Evolutionary conservation across 2,888 invertebrate species (phyloP).

Genomic region (Coleophora deauratella): DNA sequence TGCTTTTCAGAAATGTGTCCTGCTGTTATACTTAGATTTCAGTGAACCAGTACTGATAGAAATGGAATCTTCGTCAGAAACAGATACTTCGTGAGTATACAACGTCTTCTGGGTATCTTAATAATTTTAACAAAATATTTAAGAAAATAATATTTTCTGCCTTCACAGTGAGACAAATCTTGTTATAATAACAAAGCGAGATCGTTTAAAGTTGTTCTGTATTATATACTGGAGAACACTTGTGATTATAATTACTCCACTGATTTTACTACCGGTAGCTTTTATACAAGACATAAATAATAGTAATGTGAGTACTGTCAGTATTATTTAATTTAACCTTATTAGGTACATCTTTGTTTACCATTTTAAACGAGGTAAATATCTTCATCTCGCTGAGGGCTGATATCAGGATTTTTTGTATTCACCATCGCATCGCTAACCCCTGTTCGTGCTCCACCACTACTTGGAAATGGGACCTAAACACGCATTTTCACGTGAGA

Average conservation of each 20-base stretch:
- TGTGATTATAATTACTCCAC: slow-evolving; percentile 32
- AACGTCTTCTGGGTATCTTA: no score
- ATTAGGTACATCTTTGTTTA: no score
- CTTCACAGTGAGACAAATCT: slow-evolving; percentile 42
- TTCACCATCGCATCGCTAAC: no score
- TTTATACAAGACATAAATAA: slow-evolving; percentile 23
- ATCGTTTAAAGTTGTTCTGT: slow-evolving; percentile 30
- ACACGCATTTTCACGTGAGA: no score
- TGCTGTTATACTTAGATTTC: no score
- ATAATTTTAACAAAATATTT: no score
- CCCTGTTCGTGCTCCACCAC: no score
- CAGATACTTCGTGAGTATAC: slow-evolving; percentile 28
- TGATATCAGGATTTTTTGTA: no score
- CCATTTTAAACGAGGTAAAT: no score
- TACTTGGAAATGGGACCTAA: no score
- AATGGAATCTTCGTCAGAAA: slow-evolving; percentile 19
- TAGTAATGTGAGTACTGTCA: slow-evolving; percentile 29
- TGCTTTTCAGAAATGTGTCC: no score
- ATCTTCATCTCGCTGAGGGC: no score
- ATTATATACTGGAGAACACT: slow-evolving; percentile 42
- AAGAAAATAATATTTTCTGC: neutral
- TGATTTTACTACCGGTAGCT: slow-evolving; percentile 38
- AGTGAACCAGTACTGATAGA: neutral
- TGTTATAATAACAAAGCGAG: slow-evolving; percentile 34
- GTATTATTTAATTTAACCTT: neutral